Evolutionary conservation across 2,113 vertebrate genomes (phyloP), one percentile per base, ranked within the genome.

Genomic region (Myotis yumanensis): DNA sequence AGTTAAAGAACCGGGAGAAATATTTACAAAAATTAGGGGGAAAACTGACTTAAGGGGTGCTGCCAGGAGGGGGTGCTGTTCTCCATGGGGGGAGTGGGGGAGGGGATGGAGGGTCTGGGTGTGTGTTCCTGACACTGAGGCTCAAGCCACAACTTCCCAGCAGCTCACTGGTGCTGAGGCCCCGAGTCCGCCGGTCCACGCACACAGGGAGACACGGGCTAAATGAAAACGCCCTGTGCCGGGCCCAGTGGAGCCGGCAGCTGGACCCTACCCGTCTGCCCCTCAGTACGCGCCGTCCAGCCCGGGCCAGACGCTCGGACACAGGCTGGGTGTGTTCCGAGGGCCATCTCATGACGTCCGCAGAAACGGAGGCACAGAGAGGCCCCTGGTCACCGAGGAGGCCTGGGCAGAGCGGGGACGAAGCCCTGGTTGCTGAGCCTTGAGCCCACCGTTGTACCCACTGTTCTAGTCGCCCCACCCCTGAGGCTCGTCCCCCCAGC

Each of bases 61-160:
- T 23, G 48, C 54, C 5, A 7, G n/a, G 35, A n/a, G 40, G 64
- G 69, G 30, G 11, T 43, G 89, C 69, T 57, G 25, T 46, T 76
- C 52, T 48, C 35, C 4, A 0, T 0, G 3, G 11, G 3, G 30
- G 66, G 3, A 30, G 11, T 9, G 35, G 20, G 1, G 72, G 10
- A 2, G 2, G 75, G 73, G 73, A 8, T 17, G 28, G 46, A 30
- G 48, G 10, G 48, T 32, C 17, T 7, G 30, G 11, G 48, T 4
- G 30, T n/a, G 40, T 35, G 54, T 6, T 66, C 22, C 59, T 66
- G 15, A 3, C 43, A 32, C 20, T 1, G 51, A 3, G n/a, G 30
- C 77, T 73, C n/a, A n/a, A 59, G n/a, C 11, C 9, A 5, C 22
- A 2, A 5, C 43, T 62, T 51, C 46, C 35, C 20, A 23, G 59